A percentile compares a stretch with the other conserved stretches of the same genome.
Evolutionary conservation across 2,797 vertebrate species (phyloP).

Genomic region (Myotis myotis): DNA sequence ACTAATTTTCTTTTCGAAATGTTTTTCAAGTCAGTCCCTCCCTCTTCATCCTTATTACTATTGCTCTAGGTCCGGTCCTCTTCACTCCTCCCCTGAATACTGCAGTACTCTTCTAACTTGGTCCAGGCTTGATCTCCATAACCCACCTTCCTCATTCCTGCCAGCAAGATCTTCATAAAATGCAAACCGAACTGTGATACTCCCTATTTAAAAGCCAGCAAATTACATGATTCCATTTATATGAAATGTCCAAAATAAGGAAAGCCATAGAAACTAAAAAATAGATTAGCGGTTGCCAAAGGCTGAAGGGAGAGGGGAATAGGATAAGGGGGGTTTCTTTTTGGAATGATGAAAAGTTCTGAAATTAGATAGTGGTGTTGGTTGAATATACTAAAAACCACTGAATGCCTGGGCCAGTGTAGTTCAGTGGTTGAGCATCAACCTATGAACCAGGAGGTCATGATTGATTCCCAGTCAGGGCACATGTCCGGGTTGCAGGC

Average conservation of each 20-base stretch:
- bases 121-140: background rate
- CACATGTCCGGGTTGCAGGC: background rate
- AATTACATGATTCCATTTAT: constrained; percentile 6
- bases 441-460: background rate
- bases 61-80: background rate
- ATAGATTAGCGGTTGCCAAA: background rate
- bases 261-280: constrained; percentile 35
- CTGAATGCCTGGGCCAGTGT: background rate
- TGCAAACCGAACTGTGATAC: background rate
- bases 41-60: background rate
- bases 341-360: background rate
- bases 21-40: background rate
- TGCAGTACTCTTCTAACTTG: background rate
- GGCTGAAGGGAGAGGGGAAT: background rate
- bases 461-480: background rate
- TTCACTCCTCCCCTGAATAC: background rate
- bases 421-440: background rate
- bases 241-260: background rate
- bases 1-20: constrained; percentile 1
- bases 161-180: constrained; percentile 3
- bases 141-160: background rate
- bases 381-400: background rate
- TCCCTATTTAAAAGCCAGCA: constrained; percentile 10
- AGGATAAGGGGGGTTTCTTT: background rate
- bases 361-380: background rate